phyloP scores from a whole-genome alignment of 2,113 vertebrate genomes.

The Muntiacus reevesi region DNA sequence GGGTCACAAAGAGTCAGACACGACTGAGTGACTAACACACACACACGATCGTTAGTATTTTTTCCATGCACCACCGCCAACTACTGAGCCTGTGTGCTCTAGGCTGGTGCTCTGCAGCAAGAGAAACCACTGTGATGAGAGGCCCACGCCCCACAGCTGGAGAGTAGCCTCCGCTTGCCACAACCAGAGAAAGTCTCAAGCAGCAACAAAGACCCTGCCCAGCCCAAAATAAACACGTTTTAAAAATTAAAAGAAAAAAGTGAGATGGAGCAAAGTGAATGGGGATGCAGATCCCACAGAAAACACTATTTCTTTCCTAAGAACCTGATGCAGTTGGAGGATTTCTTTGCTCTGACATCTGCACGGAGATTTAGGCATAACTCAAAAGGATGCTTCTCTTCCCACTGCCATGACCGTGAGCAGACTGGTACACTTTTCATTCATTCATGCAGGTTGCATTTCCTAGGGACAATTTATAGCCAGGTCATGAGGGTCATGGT shows the following conservation, averaged over 20 bases:
- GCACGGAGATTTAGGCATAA: rapidly evolving
- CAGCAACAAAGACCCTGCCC: neutral
- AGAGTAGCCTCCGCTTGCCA: neutral
- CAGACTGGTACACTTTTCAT: neutral
- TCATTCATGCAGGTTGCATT: neutral
- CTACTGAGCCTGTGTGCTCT: neutral
- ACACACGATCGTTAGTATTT: neutral
- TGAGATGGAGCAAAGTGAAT: neutral
- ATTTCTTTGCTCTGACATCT: neutral
- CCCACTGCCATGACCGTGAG: rapidly evolving
- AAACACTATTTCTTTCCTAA: neutral
- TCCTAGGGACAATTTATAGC: neutral
- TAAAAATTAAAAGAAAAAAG: neutral
- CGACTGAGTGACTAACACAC: neutral
- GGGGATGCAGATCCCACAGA: neutral
- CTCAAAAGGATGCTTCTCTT: neutral
- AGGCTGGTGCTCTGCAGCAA: neutral
- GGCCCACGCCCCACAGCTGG: too few relatives aligned
- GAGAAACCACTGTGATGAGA: neutral
- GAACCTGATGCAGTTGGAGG: neutral
- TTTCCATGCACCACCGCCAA: neutral
- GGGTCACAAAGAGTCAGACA: neutral
- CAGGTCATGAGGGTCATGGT: neutral
- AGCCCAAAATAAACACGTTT: neutral
- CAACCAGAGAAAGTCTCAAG: too few relatives aligned